A percentile compares a stretch with the other conserved stretches of the same genome.
Evolutionary conservation across 2,888 invertebrate species (phyloP).

Genomic region (Sarcophaga subvicina): DNA sequence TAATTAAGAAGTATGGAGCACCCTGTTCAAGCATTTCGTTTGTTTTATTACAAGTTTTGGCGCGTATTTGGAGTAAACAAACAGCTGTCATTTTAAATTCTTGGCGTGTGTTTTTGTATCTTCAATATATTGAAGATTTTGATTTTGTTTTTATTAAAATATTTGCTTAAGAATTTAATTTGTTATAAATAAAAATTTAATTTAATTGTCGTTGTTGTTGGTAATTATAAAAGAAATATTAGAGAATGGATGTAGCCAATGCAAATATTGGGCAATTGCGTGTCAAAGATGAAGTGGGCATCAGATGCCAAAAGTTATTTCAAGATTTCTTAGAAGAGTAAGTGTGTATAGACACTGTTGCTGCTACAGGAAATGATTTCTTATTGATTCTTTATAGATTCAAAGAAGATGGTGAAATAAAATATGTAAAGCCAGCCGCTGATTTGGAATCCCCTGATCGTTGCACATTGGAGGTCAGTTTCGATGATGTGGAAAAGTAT

Average conservation of each 20-base stretch:
- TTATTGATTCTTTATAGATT: slow-evolving; percentile 82
- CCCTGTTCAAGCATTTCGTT: background rate
- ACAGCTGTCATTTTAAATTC: slow-evolving; percentile 45
- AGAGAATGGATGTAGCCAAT: slow-evolving; percentile 91
- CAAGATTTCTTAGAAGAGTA: slow-evolving; percentile 98
- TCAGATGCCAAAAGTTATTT: slow-evolving; percentile 96
- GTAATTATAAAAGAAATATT: background rate
- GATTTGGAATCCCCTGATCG: slow-evolving; percentile 94
- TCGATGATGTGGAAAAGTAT: slow-evolving; percentile 96
- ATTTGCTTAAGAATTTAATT: slow-evolving; percentile 15
- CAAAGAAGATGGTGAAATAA: slow-evolving; percentile 93
- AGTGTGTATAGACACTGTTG: slow-evolving; percentile 71
- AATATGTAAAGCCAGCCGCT: slow-evolving; percentile 92
- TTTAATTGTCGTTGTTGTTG: background rate
- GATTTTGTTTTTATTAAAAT: slow-evolving; percentile 17
- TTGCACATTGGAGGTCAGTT: slow-evolving; percentile 95
- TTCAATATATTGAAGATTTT: slow-evolving; percentile 6
- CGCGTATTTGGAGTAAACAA: slow-evolving; percentile 41
- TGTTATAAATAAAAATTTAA: background rate
- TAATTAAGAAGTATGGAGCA: background rate
- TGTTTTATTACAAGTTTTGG: slow-evolving; percentile 17
- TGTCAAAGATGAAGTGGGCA: slow-evolving; percentile 95
- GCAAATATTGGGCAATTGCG: slow-evolving; percentile 88
- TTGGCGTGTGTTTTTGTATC: slow-evolving; percentile 50
- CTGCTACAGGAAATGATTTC: background rate